Evolutionary conservation across 2,113 vertebrate genomes (phyloP).

Genomic region (Triplophysa rosa): DNA sequence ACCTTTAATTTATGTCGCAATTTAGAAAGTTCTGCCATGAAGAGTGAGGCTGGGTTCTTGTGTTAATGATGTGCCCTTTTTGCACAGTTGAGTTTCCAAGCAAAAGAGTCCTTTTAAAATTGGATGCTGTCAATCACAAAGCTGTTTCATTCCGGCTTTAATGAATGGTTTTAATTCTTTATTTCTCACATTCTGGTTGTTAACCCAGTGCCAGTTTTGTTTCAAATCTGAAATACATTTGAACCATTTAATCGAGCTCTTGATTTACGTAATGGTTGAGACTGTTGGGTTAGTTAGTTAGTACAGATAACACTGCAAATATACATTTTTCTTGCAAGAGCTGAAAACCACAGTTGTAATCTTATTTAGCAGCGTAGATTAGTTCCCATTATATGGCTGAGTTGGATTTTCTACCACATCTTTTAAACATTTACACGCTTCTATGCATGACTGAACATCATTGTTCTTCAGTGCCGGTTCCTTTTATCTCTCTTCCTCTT

Average conservation of each 20-base stretch:
- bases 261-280: not conserved
- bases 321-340: not conserved
- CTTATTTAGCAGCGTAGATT: not conserved
- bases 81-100: not conserved
- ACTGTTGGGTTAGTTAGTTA: not conserved
- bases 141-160: not conserved
- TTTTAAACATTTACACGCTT: not conserved
- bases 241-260: not conserved
- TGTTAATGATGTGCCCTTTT: not conserved
- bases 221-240: not conserved
- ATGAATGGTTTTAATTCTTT: not conserved
- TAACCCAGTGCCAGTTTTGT: not conserved
- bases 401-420: not conserved
- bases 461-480: not conserved
- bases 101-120: not conserved
- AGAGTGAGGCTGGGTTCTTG: not conserved
- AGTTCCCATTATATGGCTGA: not conserved
- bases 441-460: not conserved
- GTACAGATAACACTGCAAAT: not conserved
- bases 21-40: slow-evolving; percentile 1
- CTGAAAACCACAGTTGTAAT: not conserved
- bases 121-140: not conserved
- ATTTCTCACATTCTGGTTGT: not conserved
- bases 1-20: not conserved
- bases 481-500: not conserved